Evolutionary conservation across 2,113 vertebrate species (phyloP).

Genomic region (Neotragus moschatus): DNA sequence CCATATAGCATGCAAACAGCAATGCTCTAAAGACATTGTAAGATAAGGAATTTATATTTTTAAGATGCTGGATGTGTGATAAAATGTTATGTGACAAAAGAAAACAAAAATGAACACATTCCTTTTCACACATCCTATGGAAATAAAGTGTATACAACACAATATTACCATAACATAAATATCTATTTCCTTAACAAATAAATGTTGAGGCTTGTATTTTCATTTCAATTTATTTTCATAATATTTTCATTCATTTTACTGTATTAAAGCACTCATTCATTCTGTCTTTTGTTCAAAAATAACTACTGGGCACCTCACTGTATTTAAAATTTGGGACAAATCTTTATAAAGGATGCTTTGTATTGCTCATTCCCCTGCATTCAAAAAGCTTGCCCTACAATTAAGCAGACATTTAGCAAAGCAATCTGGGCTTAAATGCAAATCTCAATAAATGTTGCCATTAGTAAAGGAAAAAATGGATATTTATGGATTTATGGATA

Average conservation of each 20-base stretch:
- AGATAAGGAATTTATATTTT: not conserved
- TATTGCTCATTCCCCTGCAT: not conserved
- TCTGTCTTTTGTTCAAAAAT: not conserved
- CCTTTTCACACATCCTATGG: not conserved
- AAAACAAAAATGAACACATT: not conserved
- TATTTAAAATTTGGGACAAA: not conserved
- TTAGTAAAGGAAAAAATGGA: not conserved
- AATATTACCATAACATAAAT: not conserved
- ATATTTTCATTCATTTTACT: not conserved
- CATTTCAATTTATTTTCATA: not conserved
- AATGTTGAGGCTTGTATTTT: not conserved
- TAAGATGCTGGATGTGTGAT: not conserved
- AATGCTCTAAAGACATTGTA: not conserved
- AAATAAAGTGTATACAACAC: not conserved
- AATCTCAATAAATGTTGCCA: not conserved
- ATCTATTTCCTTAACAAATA: not conserved
- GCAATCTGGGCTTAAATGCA: not conserved
- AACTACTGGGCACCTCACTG: not conserved
- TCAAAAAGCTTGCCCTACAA: not conserved
- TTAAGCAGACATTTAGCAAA: not conserved
- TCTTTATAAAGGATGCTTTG: not conserved
- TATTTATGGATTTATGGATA: not conserved
- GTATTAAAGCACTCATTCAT: not conserved
- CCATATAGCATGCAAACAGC: fast-evolving
- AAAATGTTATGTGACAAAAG: not conserved